Base-by-base conservation (phyloP, 2,888 invertebrate genomes). In the Ectemnius lituratus region DNA sequence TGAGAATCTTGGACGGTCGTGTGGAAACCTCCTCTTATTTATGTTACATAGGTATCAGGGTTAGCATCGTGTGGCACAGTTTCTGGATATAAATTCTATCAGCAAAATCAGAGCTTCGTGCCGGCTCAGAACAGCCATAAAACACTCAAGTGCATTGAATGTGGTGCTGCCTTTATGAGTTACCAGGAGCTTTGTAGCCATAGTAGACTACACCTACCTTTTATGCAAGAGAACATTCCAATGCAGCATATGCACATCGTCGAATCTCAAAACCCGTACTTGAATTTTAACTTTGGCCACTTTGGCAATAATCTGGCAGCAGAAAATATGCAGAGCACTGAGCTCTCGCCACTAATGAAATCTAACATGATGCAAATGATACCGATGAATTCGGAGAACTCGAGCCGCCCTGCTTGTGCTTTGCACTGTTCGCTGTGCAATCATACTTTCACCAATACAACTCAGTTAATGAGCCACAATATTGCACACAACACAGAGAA, bases 391-490 rank as follows among this genome's bases (percentile, higher is more conserved):
- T 75, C 67, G 1, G 84, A 85, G n/a, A 77, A 68, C 5, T 73
- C 82, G 8, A 84, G 79, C 16, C 76, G 87, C 49, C 84, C 88
- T 3, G 84, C 88, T 4, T 90, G 90, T 67, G 87, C 89, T 16
- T 69, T 90, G 4, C 88, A 90, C 49, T 90, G 89, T 70, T 88
- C 90, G 0, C 62, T 88, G 0, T 87, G 88, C 67, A 89, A 88
- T 79, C 88, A 88, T 64, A 88, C 88, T 1, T 89, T 88, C 58
- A 84, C 85, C 0, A 87, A 89, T 46, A 85, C 86, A 67, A 85
- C 79, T 8, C 89, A 88, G 73, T 74, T 88, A 47, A 87, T 86
- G 27, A 88, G 83, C 74, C 89, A 89, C 49, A 83, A 80, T 66
- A 85, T 87, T 8, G 75, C 84, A 0, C 88, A 88, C 49, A 84